Conservation (phyloP, 1,140 invertebrate species). For the Pogonognathellus flavescens region DNA sequence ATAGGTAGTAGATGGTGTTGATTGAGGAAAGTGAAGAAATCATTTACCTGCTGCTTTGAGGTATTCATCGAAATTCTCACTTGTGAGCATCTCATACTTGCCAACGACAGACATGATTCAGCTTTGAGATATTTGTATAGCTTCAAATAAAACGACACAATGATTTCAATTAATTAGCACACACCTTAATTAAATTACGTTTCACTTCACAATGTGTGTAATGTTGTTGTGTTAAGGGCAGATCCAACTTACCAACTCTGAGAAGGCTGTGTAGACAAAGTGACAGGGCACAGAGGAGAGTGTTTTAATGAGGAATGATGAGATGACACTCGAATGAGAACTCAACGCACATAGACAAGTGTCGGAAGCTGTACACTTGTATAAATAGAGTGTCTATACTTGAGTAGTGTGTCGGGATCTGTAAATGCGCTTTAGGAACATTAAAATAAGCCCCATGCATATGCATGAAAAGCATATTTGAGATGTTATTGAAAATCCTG, state of each 20-base stretch:
- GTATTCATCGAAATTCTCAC: conserved; percentile 89
- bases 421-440: background rate
- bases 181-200: too few species aligned
- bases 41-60: conserved; percentile 86
- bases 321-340: conserved; percentile 5
- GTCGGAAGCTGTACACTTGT: conserved; percentile 11
- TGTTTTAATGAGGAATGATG: background rate
- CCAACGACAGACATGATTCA: conserved; percentile 70
- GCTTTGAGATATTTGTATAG: background rate
- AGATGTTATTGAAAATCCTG: background rate
- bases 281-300: background rate
- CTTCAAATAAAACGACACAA: background rate
- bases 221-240: too few species aligned
- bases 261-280: background rate
- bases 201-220: too few species aligned
- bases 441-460: background rate
- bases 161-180: too few species aligned
- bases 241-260: background rate
- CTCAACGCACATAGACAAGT: background rate
- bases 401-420: background rate
- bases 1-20: too few species aligned
- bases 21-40: background rate
- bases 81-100: conserved; percentile 69
- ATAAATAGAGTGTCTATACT: conserved; percentile 10
- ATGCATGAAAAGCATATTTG: background rate